These are phyloP conservation scores for Onychorhynchus coronatus DNA, from an alignment of 2,113 vertebrate genomes.

Conservation along the genomic window DNA sequence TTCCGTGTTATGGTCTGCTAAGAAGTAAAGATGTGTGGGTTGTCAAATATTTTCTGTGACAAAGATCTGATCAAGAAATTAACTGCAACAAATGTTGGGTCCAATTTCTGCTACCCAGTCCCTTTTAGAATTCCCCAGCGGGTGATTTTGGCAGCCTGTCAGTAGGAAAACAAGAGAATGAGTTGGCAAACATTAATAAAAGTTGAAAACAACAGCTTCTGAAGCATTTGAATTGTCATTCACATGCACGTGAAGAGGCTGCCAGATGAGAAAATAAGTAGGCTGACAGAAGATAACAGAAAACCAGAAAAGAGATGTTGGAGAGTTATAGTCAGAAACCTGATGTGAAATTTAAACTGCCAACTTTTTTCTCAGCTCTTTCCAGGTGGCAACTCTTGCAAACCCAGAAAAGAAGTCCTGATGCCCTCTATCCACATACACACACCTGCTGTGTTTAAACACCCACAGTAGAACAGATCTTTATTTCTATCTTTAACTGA, in stretches of 20 bases:
- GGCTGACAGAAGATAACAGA: not conserved
- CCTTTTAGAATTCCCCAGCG: constrained; percentile 69
- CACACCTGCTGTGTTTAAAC: not conserved
- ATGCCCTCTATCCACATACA: not conserved
- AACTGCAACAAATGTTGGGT: constrained; percentile 58
- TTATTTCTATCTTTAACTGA: not conserved
- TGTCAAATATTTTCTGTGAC: constrained; percentile 65
- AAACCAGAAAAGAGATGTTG: not conserved
- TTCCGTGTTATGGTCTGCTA: constrained; percentile 8
- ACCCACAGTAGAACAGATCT: not conserved
- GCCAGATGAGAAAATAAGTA: constrained; percentile 34
- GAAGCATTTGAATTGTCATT: constrained; percentile 55
- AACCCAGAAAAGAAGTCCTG: not conserved
- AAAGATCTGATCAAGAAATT: constrained; percentile 70
- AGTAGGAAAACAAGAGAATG: constrained; percentile 61
- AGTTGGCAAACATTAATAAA: constrained; percentile 71
- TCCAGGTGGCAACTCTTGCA: not conserved
- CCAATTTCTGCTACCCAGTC: constrained; percentile 54
- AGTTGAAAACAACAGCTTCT: constrained; percentile 65
- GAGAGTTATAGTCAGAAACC: not conserved
- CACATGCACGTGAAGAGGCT: constrained; percentile 17
- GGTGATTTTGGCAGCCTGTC: constrained; percentile 70
- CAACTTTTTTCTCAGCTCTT: not conserved
- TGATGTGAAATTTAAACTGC: not conserved
- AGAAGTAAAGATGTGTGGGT: constrained; percentile 67